A percentile compares a stretch with the other conserved stretches of the same genome.
phyloP scores from a whole-genome alignment of 2,113 vertebrate species.

The Octodon degus region DNA sequence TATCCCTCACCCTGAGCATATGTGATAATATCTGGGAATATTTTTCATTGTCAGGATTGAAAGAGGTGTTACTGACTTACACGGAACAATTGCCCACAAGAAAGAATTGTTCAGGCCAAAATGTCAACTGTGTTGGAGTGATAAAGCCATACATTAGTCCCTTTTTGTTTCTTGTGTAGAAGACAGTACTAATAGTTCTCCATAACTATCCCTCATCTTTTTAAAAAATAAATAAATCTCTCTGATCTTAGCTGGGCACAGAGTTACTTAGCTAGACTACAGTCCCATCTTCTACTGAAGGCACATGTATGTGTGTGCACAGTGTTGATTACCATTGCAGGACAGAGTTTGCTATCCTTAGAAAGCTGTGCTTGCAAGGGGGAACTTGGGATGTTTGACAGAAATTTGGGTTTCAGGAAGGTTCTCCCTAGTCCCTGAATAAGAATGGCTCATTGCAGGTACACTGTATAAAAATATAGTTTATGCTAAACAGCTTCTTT shows the following conservation, averaged over 20 bases:
- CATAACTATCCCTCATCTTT: neutral
- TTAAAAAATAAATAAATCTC: neutral
- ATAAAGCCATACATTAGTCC: neutral
- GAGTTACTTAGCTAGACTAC: neutral
- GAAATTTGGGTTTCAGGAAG: neutral
- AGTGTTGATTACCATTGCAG: neutral
- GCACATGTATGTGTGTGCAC: neutral
- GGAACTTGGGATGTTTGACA: neutral
- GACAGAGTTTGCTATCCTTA: neutral
- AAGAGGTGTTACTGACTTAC: rapidly evolving
- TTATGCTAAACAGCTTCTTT: neutral
- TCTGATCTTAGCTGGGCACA: neutral
- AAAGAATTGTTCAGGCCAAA: neutral
- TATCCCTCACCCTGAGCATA: neutral
- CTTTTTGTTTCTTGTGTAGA: neutral
- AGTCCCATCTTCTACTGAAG: neutral
- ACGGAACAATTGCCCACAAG: neutral
- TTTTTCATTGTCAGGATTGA: neutral
- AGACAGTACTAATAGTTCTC: neutral
- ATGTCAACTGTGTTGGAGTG: neutral
- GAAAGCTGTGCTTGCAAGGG: neutral
- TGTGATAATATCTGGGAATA: neutral
- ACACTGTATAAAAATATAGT: neutral
- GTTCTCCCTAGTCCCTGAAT: neutral
- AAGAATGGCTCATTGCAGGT: neutral